Evolutionary conservation across 2,888 invertebrate genomes (phyloP).

Genomic region (Drosophila helvetica): DNA sequence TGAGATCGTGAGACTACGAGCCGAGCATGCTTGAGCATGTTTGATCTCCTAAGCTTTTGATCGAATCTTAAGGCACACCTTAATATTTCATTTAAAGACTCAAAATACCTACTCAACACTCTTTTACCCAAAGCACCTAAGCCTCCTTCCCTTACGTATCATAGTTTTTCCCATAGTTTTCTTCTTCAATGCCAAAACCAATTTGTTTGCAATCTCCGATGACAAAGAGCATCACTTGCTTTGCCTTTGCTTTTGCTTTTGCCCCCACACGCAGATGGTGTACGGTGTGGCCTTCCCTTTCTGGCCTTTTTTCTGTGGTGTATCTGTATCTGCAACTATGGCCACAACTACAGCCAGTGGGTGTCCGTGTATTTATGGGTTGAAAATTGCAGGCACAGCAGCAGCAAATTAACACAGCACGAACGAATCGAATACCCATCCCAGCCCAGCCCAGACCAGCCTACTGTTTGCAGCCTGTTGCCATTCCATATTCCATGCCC

Average conservation of each 20-base stretch:
- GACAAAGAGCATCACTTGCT: background rate
- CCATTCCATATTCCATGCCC: conserved; percentile 27
- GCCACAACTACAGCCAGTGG: conserved; percentile 31
- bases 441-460: conserved; percentile 39
- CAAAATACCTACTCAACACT: too few relatives aligned
- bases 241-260: background rate
- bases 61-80: too few relatives aligned
- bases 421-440: conserved; percentile 43
- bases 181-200: background rate
- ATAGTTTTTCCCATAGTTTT: background rate
- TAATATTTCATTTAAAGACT: too few relatives aligned
- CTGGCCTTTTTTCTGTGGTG: conserved; percentile 2
- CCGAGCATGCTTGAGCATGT: too few relatives aligned
- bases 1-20: too few relatives aligned
- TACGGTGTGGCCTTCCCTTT: background rate
- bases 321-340: conserved; percentile 6
- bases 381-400: conserved; percentile 74
- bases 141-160: too few relatives aligned
- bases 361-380: conserved; percentile 65
- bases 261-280: background rate
- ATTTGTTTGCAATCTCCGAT: background rate
- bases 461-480: conserved; percentile 63
- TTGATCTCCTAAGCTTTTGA: too few relatives aligned
- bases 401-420: conserved; percentile 75
- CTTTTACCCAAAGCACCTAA: too few relatives aligned